Conservation (phyloP, 1,140 invertebrate genomes). For the honey bee (Apis mellifera) region Amel_HAv3.1 CM009933.2:10288501-10289000, state of each 20-base stretch:
- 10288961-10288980: no score
- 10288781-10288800: no score
- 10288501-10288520: slow-evolving; percentile 66
- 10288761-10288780: no score
- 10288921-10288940: no score
- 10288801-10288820: not conserved
- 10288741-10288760: no score
- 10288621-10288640: slow-evolving; percentile 35
- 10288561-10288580: slow-evolving; percentile 52
- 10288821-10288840: not conserved
- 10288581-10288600: slow-evolving; percentile 47
- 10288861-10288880: no score
- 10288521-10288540: slow-evolving; percentile 56
- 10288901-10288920: no score
- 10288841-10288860: not conserved
- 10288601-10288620: slow-evolving; percentile 48
- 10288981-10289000: no score
- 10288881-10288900: no score
- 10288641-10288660: slow-evolving; percentile 8
- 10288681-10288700: not conserved
- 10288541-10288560: slow-evolving; percentile 63
- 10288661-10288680: slow-evolving; percentile 1
- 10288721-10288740: not conserved
- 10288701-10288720: no score
- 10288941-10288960: no score